Conservation (phyloP, 2,888 invertebrate species). For the Hedya salicella region DNA sequence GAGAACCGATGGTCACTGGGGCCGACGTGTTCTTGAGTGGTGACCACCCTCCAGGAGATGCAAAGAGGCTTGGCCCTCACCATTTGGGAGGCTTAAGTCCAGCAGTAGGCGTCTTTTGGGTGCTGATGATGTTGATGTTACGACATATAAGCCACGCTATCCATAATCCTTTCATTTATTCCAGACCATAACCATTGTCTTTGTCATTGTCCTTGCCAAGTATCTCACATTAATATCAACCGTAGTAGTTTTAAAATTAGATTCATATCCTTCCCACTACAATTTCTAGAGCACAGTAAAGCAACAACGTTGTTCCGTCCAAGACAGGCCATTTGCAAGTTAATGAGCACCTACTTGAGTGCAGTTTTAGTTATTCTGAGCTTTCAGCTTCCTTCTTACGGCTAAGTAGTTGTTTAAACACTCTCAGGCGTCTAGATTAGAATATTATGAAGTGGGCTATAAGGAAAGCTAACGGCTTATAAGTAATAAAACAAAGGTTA, state of each 20-base stretch:
- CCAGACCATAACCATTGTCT: too few species aligned
- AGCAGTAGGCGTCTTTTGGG: too few species aligned
- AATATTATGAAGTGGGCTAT: neutral
- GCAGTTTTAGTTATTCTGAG: conserved; percentile 36
- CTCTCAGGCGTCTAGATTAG: conserved; percentile 9
- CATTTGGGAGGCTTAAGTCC: too few species aligned
- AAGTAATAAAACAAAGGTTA: neutral
- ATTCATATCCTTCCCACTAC: conserved; percentile 12
- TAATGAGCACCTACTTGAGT: conserved; percentile 36
- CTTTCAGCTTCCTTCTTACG: conserved; percentile 20
- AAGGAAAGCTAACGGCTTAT: neutral
- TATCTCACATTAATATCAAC: neutral
- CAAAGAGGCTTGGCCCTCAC: too few species aligned
- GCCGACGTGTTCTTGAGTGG: too few species aligned
- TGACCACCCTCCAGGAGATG: too few species aligned
- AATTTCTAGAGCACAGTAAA: neutral
- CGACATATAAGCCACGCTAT: too few species aligned
- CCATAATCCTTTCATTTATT: too few species aligned
- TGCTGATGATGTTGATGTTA: too few species aligned
- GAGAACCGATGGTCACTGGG: too few species aligned
- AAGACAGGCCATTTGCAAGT: conserved; percentile 40
- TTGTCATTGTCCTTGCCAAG: neutral
- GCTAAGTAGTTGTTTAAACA: conserved; percentile 38
- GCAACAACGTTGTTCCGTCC: conserved; percentile 32
- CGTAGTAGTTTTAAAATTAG: conserved; percentile 21